Conservation (phyloP, 2,888 invertebrate genomes). For the Scaptomyza reducta region DNA sequence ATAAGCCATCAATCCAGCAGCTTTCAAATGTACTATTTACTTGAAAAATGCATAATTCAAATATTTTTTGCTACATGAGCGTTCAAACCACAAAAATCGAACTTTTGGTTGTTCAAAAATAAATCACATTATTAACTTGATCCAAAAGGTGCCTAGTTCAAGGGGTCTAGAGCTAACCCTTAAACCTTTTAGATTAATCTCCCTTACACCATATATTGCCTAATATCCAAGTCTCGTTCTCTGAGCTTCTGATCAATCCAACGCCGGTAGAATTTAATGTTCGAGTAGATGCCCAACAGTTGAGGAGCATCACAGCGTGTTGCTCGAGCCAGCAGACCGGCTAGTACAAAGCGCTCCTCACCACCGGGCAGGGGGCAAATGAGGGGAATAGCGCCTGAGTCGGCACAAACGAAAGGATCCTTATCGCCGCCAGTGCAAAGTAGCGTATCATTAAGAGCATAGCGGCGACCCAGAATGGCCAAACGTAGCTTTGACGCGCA, state of each 20-base stretch:
- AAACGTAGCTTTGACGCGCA: constrained; percentile 53
- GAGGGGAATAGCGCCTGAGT: constrained; percentile 50
- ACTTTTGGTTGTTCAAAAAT: no score
- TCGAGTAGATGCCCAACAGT: constrained; percentile 59
- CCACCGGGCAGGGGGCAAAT: constrained; percentile 56
- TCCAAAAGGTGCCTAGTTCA: no score
- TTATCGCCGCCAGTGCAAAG: constrained; percentile 66
- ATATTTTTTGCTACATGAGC: no score
- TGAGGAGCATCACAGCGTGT: constrained; percentile 57
- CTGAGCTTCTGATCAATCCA: constrained; percentile 63
- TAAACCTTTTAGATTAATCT: no score
- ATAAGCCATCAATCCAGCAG: no score
- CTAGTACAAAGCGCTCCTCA: constrained; percentile 50
- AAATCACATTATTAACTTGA: no score
- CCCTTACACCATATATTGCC: constrained; percentile 49
- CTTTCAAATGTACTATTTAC: no score
- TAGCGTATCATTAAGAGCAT: constrained; percentile 49
- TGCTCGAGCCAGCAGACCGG: constrained; percentile 55
- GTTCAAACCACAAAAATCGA: no score
- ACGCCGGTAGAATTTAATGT: constrained; percentile 51
- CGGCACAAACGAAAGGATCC: constrained; percentile 50
- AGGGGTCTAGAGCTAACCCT: no score
- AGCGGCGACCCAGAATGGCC: constrained; percentile 53
- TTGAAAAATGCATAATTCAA: no score
- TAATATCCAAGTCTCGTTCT: constrained; percentile 58